Conservation (phyloP, 2,113 vertebrate species). For the Callipepla californica region DNA sequence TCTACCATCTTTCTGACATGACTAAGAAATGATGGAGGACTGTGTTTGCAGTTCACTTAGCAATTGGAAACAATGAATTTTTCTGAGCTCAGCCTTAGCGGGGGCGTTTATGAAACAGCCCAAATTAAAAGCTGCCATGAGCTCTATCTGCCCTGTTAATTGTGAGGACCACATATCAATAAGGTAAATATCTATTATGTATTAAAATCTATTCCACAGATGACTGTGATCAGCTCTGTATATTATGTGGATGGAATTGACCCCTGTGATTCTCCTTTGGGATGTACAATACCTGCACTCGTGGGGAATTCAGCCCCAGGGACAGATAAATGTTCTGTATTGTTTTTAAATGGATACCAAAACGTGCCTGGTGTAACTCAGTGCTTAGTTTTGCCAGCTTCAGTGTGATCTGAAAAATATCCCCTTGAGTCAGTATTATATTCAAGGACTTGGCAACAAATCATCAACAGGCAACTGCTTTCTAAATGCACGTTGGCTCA, state of each 20-base stretch:
- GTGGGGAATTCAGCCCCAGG: fast-evolving
- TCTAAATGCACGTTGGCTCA: background rate
- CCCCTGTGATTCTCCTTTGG: background rate
- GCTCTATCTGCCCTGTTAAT: background rate
- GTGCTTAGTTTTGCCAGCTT: background rate
- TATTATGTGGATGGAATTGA: background rate
- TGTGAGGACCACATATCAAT: background rate
- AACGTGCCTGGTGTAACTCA: background rate
- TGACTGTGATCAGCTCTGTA: background rate
- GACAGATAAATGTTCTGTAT: background rate
- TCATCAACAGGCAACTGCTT: background rate
- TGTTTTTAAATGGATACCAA: background rate
- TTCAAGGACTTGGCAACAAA: background rate
- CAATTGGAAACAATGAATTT: background rate
- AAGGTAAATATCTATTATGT: background rate
- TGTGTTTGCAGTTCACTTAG: background rate
- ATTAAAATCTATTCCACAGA: background rate
- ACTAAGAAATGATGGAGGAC: background rate
- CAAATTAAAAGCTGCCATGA: background rate
- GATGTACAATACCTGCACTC: background rate
- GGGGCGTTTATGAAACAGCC: background rate
- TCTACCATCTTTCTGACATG: background rate
- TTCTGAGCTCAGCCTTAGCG: background rate
- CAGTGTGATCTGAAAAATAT: background rate
- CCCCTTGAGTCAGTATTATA: background rate